Evolutionary conservation across 2,888 invertebrate genomes (phyloP).

Genomic region (Acheta domesticus): DNA sequence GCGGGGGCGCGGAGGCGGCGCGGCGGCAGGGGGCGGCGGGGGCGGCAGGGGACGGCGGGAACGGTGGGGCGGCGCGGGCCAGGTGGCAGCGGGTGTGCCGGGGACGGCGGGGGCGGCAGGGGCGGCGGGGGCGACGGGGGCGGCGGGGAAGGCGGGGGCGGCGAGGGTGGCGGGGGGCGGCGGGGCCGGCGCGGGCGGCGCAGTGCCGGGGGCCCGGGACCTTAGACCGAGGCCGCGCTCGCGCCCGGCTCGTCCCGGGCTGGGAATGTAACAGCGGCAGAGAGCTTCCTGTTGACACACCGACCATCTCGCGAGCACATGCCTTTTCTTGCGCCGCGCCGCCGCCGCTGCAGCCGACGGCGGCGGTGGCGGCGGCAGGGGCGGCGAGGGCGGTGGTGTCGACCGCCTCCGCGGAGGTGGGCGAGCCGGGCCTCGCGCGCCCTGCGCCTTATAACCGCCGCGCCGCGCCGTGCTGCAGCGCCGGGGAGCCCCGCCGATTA

Average conservation of each 20-base stretch:
- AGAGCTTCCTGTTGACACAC: conserved; percentile 1
- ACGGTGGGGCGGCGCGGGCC: neutral
- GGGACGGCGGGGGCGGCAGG: too few relatives aligned
- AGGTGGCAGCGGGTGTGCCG: neutral
- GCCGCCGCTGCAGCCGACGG: neutral
- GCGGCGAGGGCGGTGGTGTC: neutral
- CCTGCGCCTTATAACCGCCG: neutral
- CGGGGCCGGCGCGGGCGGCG: too few relatives aligned
- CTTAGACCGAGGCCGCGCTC: too few relatives aligned
- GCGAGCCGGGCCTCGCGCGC: neutral
- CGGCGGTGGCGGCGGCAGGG: neutral
- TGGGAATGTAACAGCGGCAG: neutral
- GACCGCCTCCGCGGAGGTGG: neutral
- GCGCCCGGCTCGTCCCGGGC: neutral
- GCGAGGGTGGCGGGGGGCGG: too few relatives aligned
- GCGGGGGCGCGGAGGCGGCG: too few relatives aligned
- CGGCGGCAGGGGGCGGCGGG: neutral
- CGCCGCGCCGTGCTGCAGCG: too few relatives aligned
- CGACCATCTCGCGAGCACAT: conserved; percentile 3
- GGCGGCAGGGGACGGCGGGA: neutral
- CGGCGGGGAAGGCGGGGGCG: too few relatives aligned
- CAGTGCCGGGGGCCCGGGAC: neutral
- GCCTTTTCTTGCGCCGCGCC: neutral
- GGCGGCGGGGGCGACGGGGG: too few relatives aligned
- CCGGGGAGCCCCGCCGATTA: too few relatives aligned